Evolutionary conservation across 2,113 vertebrate genomes (phyloP).

Genomic region (Thunnus maccoyii): DNA sequence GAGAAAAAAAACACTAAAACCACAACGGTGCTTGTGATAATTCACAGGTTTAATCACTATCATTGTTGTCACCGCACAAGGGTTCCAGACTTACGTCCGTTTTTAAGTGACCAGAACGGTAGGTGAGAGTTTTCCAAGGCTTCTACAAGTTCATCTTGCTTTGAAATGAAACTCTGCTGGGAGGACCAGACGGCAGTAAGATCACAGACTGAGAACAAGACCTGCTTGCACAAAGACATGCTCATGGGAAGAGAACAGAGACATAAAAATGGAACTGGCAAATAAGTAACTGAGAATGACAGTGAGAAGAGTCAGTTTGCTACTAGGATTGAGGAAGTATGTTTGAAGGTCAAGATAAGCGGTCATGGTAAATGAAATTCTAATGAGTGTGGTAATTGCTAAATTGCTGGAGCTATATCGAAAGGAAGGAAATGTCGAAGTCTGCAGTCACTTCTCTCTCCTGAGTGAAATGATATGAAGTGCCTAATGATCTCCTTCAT

Average conservation of each 20-base stretch:
- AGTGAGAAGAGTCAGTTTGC: constrained; percentile 14
- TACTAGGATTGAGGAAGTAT: constrained; percentile 33
- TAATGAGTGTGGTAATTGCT: constrained; percentile 67
- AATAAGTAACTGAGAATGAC: constrained; percentile 24
- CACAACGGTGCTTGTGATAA: neutral
- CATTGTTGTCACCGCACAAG: neutral
- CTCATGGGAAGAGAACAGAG: constrained; percentile 39
- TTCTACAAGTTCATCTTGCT: constrained; percentile 31
- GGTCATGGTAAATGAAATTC: constrained; percentile 65
- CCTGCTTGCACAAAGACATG: constrained; percentile 27
- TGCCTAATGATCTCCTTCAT: constrained; percentile 66
- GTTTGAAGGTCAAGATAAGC: constrained; percentile 73
- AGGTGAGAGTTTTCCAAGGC: constrained; percentile 9
- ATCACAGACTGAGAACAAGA: constrained; percentile 48
- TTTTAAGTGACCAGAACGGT: constrained; percentile 24
- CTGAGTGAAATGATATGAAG: constrained; percentile 66
- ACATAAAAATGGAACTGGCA: constrained; percentile 26
- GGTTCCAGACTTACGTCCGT: constrained; percentile 8
- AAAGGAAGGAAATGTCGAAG: constrained; percentile 52
- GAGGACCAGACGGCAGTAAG: constrained; percentile 30
- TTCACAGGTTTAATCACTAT: constrained; percentile 10
- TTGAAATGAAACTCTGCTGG: constrained; percentile 39
- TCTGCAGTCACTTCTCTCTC: constrained; percentile 64
- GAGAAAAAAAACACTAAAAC: neutral
- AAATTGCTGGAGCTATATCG: constrained; percentile 59